Evolutionary conservation across 2,113 vertebrate species (phyloP).

Genomic region (Menidia beryllina): DNA sequence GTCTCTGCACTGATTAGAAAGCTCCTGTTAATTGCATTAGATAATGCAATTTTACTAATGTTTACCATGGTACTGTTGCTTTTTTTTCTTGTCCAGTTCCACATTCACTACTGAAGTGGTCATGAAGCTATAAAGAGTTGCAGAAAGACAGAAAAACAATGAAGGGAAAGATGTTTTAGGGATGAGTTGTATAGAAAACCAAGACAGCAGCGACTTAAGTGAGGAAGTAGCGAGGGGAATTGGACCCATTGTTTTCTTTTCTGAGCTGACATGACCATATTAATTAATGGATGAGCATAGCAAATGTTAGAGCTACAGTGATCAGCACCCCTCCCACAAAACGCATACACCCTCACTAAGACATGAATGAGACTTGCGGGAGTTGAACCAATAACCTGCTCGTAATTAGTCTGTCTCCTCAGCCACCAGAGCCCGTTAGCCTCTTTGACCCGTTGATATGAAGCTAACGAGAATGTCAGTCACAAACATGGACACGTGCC

Average conservation of each 20-base stretch:
- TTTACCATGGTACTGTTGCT: not conserved
- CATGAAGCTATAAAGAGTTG: not conserved
- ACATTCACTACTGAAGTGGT: constrained; percentile 11
- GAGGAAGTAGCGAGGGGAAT: constrained; percentile 34
- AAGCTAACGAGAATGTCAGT: constrained; percentile 78
- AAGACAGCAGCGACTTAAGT: constrained; percentile 7
- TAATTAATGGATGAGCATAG: constrained; percentile 74
- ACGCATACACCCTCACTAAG: constrained; percentile 23
- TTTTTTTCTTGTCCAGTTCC: constrained; percentile 23
- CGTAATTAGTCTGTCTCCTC: constrained; percentile 81
- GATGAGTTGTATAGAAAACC: not conserved
- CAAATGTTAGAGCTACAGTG: constrained; percentile 49
- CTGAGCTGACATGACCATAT: constrained; percentile 66
- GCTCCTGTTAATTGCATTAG: constrained; percentile 3
- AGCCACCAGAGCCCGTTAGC: constrained; percentile 76
- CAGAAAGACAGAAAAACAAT: not conserved
- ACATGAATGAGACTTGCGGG: constrained; percentile 66
- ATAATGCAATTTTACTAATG: not conserved
- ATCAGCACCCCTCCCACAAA: constrained; percentile 21
- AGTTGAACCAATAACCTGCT: constrained; percentile 79
- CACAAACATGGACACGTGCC: constrained; percentile 24
- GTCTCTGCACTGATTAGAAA: constrained; percentile 16
- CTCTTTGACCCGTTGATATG: constrained; percentile 72
- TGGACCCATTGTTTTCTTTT: constrained; percentile 63
- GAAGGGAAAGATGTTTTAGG: constrained; percentile 16